A percentile compares a stretch with the other conserved stretches of the same genome.
Evolutionary conservation across 2,888 invertebrate genomes (phyloP).

Genomic region (Diplazon laetatorius): DNA sequence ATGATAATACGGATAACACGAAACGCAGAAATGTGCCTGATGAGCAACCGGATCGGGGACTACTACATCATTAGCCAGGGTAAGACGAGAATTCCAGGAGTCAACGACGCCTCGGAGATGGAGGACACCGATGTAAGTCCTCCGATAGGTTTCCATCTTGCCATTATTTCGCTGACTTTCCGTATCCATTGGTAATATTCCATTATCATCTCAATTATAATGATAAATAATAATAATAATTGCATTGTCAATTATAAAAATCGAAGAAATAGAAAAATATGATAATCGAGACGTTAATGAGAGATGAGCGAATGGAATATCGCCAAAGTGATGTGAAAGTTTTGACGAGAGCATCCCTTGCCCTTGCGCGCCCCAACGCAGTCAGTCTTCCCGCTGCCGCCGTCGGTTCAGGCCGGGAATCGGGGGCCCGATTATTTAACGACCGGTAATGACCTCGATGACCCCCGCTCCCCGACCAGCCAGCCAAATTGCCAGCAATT

Average conservation of each 20-base stretch:
- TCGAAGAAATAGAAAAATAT: too few relatives aligned
- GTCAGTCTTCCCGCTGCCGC: conserved; percentile 78
- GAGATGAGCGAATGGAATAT: conserved; percentile 20
- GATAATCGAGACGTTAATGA: not conserved
- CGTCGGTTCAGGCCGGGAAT: conserved; percentile 81
- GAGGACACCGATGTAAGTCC: conserved; percentile 93
- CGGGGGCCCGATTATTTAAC: conserved; percentile 69
- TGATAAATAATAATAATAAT: not conserved
- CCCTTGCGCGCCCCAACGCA: conserved; percentile 79
- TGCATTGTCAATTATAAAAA: too few relatives aligned
- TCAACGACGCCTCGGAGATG: conserved; percentile 97
- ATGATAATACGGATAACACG: conserved; percentile 54
- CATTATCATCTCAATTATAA: conserved; percentile 15
- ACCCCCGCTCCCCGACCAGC: conserved; percentile 79
- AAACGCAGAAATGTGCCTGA: conserved; percentile 90
- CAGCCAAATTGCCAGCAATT: too few relatives aligned
- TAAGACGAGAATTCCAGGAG: conserved; percentile 96
- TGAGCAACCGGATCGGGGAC: conserved; percentile 92
- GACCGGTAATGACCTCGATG: conserved; percentile 71
- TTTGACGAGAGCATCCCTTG: conserved; percentile 70
- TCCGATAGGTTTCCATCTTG: conserved; percentile 60
- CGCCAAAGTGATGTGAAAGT: conserved; percentile 48
- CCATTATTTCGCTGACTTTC: conserved; percentile 65
- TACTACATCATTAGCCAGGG: conserved; percentile 97
- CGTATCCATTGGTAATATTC: conserved; percentile 16